These are phyloP conservation scores for Chironomus tepperi DNA, from an alignment of 1,140 invertebrate genomes.

Conservation along the genomic window DNA sequence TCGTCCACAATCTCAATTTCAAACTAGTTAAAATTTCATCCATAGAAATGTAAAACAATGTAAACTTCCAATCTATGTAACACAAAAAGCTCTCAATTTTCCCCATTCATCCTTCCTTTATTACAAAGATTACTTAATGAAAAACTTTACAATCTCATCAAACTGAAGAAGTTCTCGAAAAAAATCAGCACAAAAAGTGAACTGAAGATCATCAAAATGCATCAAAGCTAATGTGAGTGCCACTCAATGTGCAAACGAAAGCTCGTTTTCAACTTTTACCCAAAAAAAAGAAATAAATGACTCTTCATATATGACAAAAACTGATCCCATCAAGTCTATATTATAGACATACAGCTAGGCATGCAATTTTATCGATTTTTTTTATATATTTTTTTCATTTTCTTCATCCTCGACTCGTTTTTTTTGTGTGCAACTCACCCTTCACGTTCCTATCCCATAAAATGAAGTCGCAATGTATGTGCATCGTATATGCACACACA, in stretches of 20 bases:
- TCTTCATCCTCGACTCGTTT: not conserved
- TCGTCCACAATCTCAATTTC: no score
- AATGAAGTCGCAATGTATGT: no score
- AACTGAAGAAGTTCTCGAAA: no score
- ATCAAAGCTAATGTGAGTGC: not conserved
- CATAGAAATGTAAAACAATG: no score
- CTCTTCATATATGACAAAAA: not conserved
- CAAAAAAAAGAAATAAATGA: not conserved
- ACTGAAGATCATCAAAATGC: not conserved
- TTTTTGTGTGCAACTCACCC: not conserved
- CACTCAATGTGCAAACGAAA: not conserved
- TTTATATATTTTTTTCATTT: not conserved
- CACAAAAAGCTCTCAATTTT: not conserved
- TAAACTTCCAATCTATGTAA: not conserved
- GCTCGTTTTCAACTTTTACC: not conserved
- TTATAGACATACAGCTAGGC: not conserved
- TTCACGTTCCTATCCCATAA: no score
- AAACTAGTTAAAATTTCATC: no score
- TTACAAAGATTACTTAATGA: not conserved
- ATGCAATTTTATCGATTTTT: constrained; percentile 14
- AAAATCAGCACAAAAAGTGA: no score
- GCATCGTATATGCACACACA: not conserved
- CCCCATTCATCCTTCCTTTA: not conserved
- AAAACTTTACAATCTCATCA: no score
- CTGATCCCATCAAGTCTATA: not conserved